phyloP scores from a whole-genome alignment of 2,888 invertebrate genomes.

The Plemyria rubiginata region DNA sequence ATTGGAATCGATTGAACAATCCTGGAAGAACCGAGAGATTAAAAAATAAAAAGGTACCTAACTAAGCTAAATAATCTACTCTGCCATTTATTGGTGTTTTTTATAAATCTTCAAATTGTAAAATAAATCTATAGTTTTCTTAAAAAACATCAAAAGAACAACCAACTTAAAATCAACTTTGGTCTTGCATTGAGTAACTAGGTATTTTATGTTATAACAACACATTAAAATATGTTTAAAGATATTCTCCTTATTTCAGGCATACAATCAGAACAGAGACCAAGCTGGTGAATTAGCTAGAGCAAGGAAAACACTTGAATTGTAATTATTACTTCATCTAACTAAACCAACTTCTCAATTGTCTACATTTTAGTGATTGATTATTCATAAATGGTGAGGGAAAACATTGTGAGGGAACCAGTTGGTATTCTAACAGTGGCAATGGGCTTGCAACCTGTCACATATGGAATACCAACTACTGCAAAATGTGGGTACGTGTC shows the following conservation, averaged over 20 bases:
- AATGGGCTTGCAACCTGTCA: too few relatives aligned
- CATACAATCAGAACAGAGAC: slow-evolving; percentile 68
- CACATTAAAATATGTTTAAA: slow-evolving; percentile 1
- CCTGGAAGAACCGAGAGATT: slow-evolving; percentile 73
- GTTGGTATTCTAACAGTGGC: too few relatives aligned
- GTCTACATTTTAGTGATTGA: neutral
- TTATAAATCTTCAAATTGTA: too few relatives aligned
- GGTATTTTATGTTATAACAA: too few relatives aligned
- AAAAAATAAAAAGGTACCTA: slow-evolving; percentile 66
- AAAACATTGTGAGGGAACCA: too few relatives aligned
- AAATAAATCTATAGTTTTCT: too few relatives aligned
- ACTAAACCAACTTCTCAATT: slow-evolving; percentile 8
- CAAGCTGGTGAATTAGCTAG: slow-evolving; percentile 66
- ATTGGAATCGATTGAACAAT: slow-evolving; percentile 76
- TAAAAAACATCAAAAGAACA: too few relatives aligned
- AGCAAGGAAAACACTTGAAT: slow-evolving; percentile 67
- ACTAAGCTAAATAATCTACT: neutral
- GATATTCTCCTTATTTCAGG: slow-evolving; percentile 51
- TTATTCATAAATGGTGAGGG: too few relatives aligned
- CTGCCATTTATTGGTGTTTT: neutral
- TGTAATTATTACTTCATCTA: slow-evolving; percentile 51
- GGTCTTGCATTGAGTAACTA: too few relatives aligned
- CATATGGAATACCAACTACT: too few relatives aligned
- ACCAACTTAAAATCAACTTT: too few relatives aligned
- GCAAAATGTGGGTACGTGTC: too few relatives aligned